Evolutionary conservation across 92 coral and sea anemone species (phyloP), one percentile per base, ranked within the genome.

Genomic region (Epizoanthus ramosus): DNA sequence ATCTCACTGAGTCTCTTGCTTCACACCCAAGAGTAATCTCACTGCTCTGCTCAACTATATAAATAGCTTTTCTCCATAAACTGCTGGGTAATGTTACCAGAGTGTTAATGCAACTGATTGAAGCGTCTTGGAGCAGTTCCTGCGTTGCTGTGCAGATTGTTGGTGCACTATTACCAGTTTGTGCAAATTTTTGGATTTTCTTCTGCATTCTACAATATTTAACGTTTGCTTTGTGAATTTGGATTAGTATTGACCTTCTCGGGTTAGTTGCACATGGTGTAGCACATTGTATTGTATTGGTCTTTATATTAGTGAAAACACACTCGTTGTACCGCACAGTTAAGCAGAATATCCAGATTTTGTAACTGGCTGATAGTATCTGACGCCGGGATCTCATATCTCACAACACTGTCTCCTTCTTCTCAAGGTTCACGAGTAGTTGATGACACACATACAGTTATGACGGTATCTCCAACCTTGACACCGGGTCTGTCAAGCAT

Each of bases 351-450:
- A 9, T 28, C 15, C 22, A 28, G 9, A 8, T 23, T 16, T 65
- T 65, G 71, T 65, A 6, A 15, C 72, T 28, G 35, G 39, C 72
- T 67, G 72, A 16, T 31, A 8, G 71, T 18, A 25, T 18, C 69
- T 63, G 8, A 41, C 8, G 23, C 13, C 71, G 16, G n/a, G n/a
- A 28, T 4, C 45, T 58, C 33, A n/a, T 45, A 71, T 76, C 81
- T 76, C 23, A 76, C 68, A 18, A 33, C 19, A 31, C 35, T 25
- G 9, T 37, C 57, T 37, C 68, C 45, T 37, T 59, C 64, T 58
- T n/a, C 81, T 58, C 33, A 76, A 76, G 81, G 69, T 76, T 76
- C 69, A 60, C 54, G 35, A 13, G 68, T 10, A n/a, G 21, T 37
- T 39, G 68, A 76, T 33, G 69, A 35, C 68, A 59, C 81, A 23